Conservation (phyloP, 2,113 vertebrate species). For the Circaetus gallicus region DNA sequence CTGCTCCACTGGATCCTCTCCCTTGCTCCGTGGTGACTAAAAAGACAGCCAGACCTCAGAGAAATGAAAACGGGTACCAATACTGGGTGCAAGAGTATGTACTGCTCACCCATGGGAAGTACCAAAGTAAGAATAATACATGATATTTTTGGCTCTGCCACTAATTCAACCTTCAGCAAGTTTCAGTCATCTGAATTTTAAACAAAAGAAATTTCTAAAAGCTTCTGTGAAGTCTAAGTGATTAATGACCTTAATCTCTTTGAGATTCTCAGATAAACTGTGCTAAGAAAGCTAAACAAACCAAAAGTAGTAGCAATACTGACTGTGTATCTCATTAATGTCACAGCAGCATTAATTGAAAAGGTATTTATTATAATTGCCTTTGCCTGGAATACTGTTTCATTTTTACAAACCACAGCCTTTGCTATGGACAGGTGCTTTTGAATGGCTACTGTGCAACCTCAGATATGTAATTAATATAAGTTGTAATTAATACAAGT, state of each 20-base stretch:
- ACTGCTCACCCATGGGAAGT: neutral
- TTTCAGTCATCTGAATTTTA: neutral
- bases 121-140: neutral
- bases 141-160: neutral
- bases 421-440: neutral
- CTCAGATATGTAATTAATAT: neutral
- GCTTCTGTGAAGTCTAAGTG: neutral
- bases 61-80: neutral
- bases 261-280: neutral
- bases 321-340: neutral
- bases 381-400: neutral
- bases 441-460: neutral
- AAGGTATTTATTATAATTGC: neutral
- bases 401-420: neutral
- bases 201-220: neutral
- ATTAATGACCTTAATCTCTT: neutral
- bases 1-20: neutral
- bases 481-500: neutral
- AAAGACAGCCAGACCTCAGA: neutral
- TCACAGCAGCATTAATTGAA: neutral
- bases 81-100: neutral
- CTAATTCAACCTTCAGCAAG: neutral
- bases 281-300: neutral
- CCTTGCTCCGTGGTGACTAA: neutral
- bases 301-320: neutral